phyloP scores from a whole-genome alignment of 2,797 vertebrate species.

The Manis javanica region DNA sequence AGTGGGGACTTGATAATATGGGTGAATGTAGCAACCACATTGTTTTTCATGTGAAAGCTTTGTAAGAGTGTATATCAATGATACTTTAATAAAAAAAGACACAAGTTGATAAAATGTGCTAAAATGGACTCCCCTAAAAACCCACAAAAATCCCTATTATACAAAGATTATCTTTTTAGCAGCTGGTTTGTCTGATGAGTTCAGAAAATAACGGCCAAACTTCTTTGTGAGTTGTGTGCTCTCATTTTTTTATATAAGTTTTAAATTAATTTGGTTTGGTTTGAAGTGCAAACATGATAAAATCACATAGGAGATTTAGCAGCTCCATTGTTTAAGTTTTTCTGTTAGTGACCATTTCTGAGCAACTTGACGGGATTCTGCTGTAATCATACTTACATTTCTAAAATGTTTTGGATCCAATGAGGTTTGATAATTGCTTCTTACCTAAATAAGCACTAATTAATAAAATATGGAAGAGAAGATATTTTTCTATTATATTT shows the following conservation, averaged over 20 bases:
- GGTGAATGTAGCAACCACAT: too few relatives aligned
- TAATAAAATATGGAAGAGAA: neutral
- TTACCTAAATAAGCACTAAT: constrained; percentile 33
- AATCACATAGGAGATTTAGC: neutral
- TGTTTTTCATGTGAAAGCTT: too few relatives aligned
- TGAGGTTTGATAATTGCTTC: neutral
- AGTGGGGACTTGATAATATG: too few relatives aligned
- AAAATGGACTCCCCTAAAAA: constrained; percentile 71
- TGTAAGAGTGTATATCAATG: too few relatives aligned
- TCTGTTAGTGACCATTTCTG: neutral
- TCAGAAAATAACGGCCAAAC: constrained; percentile 77
- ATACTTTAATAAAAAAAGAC: constrained; percentile 74
- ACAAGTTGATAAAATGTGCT: constrained; percentile 87
- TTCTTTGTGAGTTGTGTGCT: constrained; percentile 54
- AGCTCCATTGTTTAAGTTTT: neutral
- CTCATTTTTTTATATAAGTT: constrained; percentile 28
- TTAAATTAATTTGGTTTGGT: constrained; percentile 65
- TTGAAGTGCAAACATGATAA: neutral
- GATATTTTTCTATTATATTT: neutral
- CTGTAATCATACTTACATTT: neutral
- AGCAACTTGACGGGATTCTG: neutral
- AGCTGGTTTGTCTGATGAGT: constrained; percentile 80
- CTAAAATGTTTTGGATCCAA: neutral
- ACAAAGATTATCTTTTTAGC: constrained; percentile 78
- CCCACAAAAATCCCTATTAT: constrained; percentile 81